These are phyloP conservation scores for Salpingus planirostris DNA, from an alignment of 2,888 invertebrate species.

Conservation along the genomic window DNA sequence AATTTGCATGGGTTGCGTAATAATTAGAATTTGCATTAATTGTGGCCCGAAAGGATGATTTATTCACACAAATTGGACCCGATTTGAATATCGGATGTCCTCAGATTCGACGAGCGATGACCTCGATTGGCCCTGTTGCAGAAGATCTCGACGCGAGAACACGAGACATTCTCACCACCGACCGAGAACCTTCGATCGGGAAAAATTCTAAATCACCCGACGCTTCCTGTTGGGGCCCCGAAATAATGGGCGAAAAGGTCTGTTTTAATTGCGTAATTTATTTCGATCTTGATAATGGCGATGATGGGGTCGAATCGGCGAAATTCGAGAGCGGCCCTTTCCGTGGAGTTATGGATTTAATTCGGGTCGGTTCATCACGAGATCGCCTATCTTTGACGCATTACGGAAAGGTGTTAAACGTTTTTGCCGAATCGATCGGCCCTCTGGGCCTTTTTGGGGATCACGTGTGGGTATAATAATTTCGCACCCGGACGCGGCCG, in stretches of 20 bases:
- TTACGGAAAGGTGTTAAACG: conserved; percentile 16
- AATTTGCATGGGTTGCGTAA: conserved; percentile 11
- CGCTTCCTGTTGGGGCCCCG: no score
- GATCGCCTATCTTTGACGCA: conserved; percentile 22
- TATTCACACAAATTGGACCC: conserved; percentile 11
- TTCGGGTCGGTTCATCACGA: conserved; percentile 7
- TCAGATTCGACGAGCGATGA: conserved; percentile 8
- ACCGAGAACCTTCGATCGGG: no score
- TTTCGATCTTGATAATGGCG: no score
- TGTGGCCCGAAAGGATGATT: conserved; percentile 7
- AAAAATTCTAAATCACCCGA: no score
- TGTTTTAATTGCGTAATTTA: no score
- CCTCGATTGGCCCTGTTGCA: no score
- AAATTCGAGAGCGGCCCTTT: no score
- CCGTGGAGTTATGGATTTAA: conserved; percentile 5
- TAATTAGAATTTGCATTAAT: conserved; percentile 10
- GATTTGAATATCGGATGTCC: conserved; percentile 9
- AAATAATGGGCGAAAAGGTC: no score
- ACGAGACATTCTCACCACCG: no score
- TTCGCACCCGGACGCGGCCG: background rate
- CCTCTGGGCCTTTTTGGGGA: background rate
- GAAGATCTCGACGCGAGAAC: no score
- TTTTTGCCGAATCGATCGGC: conserved; percentile 9
- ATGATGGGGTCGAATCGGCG: no score
- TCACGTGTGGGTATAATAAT: no score